Evolutionary conservation across 2,113 vertebrate genomes (phyloP), one percentile per base, ranked within the genome.

Genomic region (Crotalus horridus): DNA sequence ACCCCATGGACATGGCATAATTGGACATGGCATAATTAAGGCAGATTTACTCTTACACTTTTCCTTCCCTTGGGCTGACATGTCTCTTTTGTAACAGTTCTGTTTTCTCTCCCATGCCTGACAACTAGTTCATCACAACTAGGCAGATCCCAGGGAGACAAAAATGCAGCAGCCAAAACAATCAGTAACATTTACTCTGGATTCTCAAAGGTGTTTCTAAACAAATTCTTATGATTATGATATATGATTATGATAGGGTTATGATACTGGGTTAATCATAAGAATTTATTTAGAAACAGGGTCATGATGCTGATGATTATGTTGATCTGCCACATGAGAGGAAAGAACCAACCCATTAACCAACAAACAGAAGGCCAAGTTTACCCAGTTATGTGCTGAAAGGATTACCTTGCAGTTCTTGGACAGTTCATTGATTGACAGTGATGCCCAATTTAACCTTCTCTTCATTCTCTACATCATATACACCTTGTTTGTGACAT

Each of bases 401-500:
- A 48, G 39, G 4, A 87, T 97, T 96, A 98, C 97, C 98, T 97
- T 0, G 54, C 93, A 94, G 94, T 94, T 92, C 93, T 93, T 53
- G 1, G 24, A 94, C 96, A 98, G 94, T 95, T 98, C 98, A 99
- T 96, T 99, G 98, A 96, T 97, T 98, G 95, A 98, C 97, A 85
- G 98, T 97, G 96, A 98, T 97, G 95, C 98, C 99, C 96, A 99
- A 96, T 96, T 99, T 99, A 94, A 99, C 98, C 97, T 99, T 99
- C 96, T 99, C 99, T 97, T 99, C 99, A 64, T 97, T 99, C 97
- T 99, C 99, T 94, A 99, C 98, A 81, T 99, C 98, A 93, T 99
- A 99, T 56, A 98, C 98, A 95, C 98, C 99, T 95, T 98, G 98
- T 95, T 98, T 99, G 95, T 99, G 98, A 98, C 98, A 99, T 97